Conservation (phyloP, 2,888 invertebrate genomes). For the Anorthoa munda region DNA sequence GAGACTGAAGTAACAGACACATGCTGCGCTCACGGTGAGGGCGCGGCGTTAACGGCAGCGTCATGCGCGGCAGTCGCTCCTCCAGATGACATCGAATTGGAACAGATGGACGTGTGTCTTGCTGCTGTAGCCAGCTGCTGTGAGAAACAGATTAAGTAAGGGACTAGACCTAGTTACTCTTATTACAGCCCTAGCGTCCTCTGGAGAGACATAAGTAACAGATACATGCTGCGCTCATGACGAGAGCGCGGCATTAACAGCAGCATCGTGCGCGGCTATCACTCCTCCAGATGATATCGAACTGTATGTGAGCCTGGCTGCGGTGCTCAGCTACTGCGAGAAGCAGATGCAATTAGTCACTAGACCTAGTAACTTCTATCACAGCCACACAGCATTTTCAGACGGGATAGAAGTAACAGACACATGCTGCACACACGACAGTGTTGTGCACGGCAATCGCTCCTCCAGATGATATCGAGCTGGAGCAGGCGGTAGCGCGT, state of each 20-base stretch:
- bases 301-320: constrained; percentile 70
- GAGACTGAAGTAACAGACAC: constrained; percentile 73
- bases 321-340: constrained; percentile 76
- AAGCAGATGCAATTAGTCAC: constrained; percentile 77
- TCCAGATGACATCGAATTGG: constrained; percentile 77
- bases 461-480: constrained; percentile 76
- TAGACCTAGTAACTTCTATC: neutral
- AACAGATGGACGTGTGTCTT: constrained; percentile 72
- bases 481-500: constrained; percentile 73
- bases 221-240: constrained; percentile 81
- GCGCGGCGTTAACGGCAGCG: constrained; percentile 61
- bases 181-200: constrained; percentile 74
- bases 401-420: constrained; percentile 78
- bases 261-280: constrained; percentile 68
- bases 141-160: constrained; percentile 78
- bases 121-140: constrained; percentile 76
- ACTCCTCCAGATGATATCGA: constrained; percentile 76
- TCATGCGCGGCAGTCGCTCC: constrained; percentile 70
- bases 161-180: too few species aligned
- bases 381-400: constrained; percentile 77
- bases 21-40: constrained; percentile 80
- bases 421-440: constrained; percentile 75
- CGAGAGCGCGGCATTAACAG: constrained; percentile 67
- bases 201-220: constrained; percentile 75
- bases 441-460: constrained; percentile 69